Evolutionary conservation across 2,888 invertebrate species (phyloP).

Genomic region (Drosophila putrida): DNA sequence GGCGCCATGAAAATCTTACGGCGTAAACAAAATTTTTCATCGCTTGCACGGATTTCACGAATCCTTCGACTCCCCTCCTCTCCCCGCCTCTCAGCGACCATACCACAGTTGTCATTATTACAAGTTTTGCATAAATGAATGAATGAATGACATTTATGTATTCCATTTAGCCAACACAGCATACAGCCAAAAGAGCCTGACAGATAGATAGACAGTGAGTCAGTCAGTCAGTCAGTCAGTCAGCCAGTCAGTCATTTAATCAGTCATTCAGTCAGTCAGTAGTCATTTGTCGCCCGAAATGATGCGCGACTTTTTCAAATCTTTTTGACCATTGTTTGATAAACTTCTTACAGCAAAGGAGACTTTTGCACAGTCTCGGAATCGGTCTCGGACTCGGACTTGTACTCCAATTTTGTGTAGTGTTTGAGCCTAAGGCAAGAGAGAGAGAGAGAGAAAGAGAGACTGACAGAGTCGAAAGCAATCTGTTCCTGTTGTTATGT

Average conservation of each 20-base stretch:
- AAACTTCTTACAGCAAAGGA: constrained; percentile 38
- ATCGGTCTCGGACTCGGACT: neutral
- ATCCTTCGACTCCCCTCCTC: constrained; percentile 22
- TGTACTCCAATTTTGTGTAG: neutral
- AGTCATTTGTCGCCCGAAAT: constrained; percentile 59
- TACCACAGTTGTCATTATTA: constrained; percentile 69
- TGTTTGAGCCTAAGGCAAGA: neutral
- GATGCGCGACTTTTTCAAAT: constrained; percentile 63
- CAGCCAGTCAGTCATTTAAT: constrained; percentile 10
- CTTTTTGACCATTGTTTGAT: constrained; percentile 65
- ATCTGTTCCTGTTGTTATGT: constrained; percentile 47
- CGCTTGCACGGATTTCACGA: constrained; percentile 58
- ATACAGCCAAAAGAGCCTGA: constrained; percentile 20
- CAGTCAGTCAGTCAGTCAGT: constrained; percentile 10
- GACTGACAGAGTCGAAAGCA: neutral
- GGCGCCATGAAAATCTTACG: constrained; percentile 70
- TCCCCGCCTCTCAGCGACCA: neutral
- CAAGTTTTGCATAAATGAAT: constrained; percentile 80
- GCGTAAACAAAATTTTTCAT: constrained; percentile 69
- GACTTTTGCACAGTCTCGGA: neutral
- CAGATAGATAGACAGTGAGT: constrained; percentile 1
- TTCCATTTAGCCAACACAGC: constrained; percentile 68
- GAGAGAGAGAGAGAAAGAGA: neutral
- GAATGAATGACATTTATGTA: constrained; percentile 76
- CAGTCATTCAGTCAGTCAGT: constrained; percentile 11